A percentile compares a stretch with the other conserved stretches of the same genome.
Evolutionary conservation across 2,888 invertebrate species (phyloP).

Genomic region (Leptopilina syphax): DNA sequence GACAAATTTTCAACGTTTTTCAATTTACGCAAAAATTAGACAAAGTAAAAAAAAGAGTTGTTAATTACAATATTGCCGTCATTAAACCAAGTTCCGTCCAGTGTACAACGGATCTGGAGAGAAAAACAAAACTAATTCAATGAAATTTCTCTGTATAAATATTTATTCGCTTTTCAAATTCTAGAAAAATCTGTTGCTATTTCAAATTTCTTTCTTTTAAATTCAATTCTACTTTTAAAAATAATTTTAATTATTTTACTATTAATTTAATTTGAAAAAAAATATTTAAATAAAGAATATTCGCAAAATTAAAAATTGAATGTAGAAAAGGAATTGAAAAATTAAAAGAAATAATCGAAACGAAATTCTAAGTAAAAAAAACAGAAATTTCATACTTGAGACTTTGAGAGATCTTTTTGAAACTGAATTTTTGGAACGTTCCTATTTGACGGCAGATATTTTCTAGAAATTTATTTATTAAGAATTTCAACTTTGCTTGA

Average conservation of each 20-base stretch:
- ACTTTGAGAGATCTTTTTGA: not conserved
- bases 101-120: conserved; percentile 52
- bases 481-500: not conserved
- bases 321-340: no score
- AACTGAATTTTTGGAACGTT: conserved; percentile 31
- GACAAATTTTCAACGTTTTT: conserved; percentile 20
- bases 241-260: no score
- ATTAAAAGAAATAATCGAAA: not conserved
- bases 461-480: conserved; percentile 17
- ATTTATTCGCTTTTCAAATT: not conserved
- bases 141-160: conserved; percentile 44
- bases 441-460: conserved; percentile 13
- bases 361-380: not conserved
- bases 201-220: no score
- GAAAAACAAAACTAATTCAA: conserved; percentile 8
- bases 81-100: conserved; percentile 64
- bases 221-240: no score
- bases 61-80: conserved; percentile 41
- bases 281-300: no score
- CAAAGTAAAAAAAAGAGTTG: not conserved
- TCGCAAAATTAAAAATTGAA: no score
- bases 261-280: no score
- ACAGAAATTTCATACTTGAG: not conserved
- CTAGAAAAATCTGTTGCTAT: not conserved
- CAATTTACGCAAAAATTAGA: conserved; percentile 21